A percentile compares a stretch with the other conserved stretches of the same genome.
Conservation (phyloP, 2,888 invertebrate species). For the Stratiomys singularior region DNA sequence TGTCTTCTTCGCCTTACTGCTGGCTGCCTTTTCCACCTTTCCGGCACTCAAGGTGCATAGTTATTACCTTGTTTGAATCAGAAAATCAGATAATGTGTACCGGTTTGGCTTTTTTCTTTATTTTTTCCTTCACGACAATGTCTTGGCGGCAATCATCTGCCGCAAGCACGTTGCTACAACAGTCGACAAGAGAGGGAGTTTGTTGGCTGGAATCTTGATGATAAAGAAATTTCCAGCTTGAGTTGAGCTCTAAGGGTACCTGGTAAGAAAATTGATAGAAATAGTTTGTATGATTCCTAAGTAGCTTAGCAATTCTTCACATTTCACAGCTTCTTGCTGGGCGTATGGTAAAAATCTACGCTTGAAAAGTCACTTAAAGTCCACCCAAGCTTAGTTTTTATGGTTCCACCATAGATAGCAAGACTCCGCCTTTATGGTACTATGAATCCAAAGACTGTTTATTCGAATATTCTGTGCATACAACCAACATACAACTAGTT, state of each 20-base stretch:
- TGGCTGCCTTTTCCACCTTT: neutral
- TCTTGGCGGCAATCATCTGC: neutral
- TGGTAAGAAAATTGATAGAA: too few species aligned
- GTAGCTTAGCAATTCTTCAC: too few species aligned
- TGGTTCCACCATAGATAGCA: neutral
- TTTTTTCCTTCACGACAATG: neutral
- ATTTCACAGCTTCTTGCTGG: too few species aligned
- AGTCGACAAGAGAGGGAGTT: neutral
- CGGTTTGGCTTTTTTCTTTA: conserved; percentile 28
- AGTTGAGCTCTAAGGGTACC: neutral
- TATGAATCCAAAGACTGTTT: neutral
- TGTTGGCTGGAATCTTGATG: neutral
- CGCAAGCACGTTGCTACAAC: neutral
- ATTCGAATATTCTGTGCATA: neutral
- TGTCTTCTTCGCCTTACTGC: neutral
- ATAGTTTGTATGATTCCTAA: too few species aligned
- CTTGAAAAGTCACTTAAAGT: too few species aligned
- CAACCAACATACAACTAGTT: neutral
- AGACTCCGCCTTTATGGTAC: neutral
- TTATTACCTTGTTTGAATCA: conserved; percentile 43
- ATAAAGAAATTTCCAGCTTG: neutral
- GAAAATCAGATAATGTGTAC: conserved; percentile 39
- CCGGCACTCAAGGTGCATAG: conserved; percentile 15
- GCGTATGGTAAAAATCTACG: too few species aligned
- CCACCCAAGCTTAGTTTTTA: too few species aligned